Base-by-base conservation (phyloP, 2,888 invertebrate species). In the Scaptodrosophila latifasciaeformis region DNA sequence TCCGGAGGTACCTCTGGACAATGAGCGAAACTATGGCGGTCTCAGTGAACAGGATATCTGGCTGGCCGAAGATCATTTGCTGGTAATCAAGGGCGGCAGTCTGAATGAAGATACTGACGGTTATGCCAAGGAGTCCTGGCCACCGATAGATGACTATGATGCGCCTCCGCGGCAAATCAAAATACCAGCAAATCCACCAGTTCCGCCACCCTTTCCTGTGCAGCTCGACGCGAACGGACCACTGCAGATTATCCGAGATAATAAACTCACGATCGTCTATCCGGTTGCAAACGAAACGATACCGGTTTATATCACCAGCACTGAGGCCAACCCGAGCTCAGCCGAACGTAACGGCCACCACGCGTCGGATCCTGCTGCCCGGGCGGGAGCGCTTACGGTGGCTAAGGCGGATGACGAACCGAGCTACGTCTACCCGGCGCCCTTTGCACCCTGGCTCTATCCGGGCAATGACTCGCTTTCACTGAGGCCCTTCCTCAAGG, bases 141-240 rank as follows among this genome's bases (percentile, higher is more conserved):
- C 92, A 47, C 91, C 95, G 17, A 93, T 96, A 69, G 96, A 96
- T 83, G 90, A 92, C 84, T 96, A 93, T 86, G 89, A 92, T 85
- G 94, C 95, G 64, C 94, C 95, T 19, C 89, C 90, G 81, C 90
- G 95, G 77, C 95, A 93, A 87, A 93, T 96, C 82, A 94, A 94
- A 87, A 90, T 96, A 79, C 95, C 95, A 37, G 87, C 91, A 47
- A 91, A 92, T 86, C 94, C 95, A 7, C 92, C 92, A 86, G 91
- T 95, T 77, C 95, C 96, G 87, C 96, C 96, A 89, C 96, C 96
- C 88, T 96, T 96, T 92, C 96, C 96, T 84, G 92, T 96, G 87
- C 95, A 93, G 88, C 91, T 96, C 86, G 90, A 90, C 86, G 93
- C 95, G 85, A 90, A 92, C 83, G 95, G 94, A 82, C 95, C 95